Conservation (phyloP, 2,113 vertebrate species). For the Malurus melanocephalus region DNA sequence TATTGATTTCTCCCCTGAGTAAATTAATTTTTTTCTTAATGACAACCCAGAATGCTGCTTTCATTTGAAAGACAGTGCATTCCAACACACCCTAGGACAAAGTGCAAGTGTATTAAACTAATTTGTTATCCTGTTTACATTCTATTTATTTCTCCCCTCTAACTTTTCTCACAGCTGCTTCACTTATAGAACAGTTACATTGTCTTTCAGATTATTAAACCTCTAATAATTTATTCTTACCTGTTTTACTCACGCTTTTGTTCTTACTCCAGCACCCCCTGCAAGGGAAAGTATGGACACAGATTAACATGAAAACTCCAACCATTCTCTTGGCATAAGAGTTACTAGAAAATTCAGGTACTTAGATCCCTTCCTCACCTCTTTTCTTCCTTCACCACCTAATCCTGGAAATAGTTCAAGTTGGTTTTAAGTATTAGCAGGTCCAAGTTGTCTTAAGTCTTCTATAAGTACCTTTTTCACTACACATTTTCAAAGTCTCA, state of each 20-base stretch:
- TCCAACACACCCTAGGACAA: background rate
- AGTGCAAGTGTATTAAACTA: background rate
- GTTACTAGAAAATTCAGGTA: background rate
- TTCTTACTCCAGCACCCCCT: accelerated
- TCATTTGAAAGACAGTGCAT: background rate
- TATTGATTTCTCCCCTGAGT: background rate
- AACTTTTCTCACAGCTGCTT: background rate
- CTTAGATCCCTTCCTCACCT: background rate
- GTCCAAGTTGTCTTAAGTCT: background rate
- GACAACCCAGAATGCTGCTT: background rate
- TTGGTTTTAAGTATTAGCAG: background rate
- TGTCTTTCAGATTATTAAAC: background rate
- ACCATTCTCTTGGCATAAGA: background rate
- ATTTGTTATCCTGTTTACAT: background rate
- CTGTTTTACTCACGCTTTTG: background rate
- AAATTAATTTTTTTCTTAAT: background rate
- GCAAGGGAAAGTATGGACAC: background rate
- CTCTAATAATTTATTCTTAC: background rate
- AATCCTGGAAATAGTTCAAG: background rate
- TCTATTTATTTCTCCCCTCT: background rate
- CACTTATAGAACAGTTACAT: background rate
- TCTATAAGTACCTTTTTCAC: background rate
- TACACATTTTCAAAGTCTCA: background rate
- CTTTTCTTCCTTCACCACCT: background rate
- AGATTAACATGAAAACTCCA: background rate